Base-by-base conservation (phyloP, 2,888 invertebrate genomes). In the Amphiduros pacificus region DNA sequence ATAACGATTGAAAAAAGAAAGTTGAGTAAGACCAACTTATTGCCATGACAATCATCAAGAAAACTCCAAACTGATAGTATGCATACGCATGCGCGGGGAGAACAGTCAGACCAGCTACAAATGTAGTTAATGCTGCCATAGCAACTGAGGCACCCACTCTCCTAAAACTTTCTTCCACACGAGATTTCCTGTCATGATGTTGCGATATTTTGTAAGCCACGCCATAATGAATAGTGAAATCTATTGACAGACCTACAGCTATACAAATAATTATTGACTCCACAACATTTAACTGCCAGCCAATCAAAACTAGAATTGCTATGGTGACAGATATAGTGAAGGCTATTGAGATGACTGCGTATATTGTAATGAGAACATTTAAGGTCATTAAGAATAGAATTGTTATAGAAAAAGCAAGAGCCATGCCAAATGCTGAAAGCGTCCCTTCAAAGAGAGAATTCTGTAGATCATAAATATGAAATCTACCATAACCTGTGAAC, bases 391-490 rank as follows among this genome's bases (percentile, higher is more conserved):
- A 84, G 61, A 93, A 86, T 60, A 95, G 85, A 51, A 95, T 91
- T 57, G 89, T 77, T 55, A 93, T 88, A 52, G 94, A 91, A 22
- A 80, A 74, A 17, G 74, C 85, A 85, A 96, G 90, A 2, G 94
- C 92, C 68, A 94, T 86, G 14, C 87, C 84, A 71, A 94, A 88
- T 36, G 94, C 90, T 74, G 88, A 84, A n/a, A 91, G 82, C 28
- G 95, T 94, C 55, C 92, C 93, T 73, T 88, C 86, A 0, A 91
- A 89, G 52, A 97, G 85, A 55, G 92, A 91, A 65, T 78, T 74
- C 83, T 96, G 96, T 40, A 96, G 86, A 83, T 95, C 95, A 81
- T 90, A 96, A n/a, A n/a, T n/a, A n/a, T n/a, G n/a, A 84, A 95
- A 94, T 70, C 91, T 89, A 40, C 95, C 84, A n/a, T n/a, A n/a